These are phyloP conservation scores for Pandemis cinnamomeana DNA, from an alignment of 2,888 invertebrate species.

Conservation along the genomic window DNA sequence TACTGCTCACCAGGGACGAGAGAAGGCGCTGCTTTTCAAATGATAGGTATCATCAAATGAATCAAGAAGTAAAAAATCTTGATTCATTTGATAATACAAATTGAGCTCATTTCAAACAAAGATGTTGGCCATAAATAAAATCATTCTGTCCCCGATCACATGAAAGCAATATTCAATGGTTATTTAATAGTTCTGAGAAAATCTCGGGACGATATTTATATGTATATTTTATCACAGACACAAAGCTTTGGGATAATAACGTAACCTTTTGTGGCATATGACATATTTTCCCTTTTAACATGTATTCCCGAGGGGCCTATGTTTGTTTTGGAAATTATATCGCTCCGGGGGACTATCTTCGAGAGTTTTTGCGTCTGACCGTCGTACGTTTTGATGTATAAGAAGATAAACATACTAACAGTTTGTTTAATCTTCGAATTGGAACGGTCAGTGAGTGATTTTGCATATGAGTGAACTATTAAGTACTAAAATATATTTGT, in stretches of 20 bases:
- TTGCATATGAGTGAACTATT: too few species aligned
- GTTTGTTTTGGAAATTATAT: constrained; percentile 28
- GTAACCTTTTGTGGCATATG: constrained; percentile 37
- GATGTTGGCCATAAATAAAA: neutral
- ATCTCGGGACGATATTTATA: constrained; percentile 30
- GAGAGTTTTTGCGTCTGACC: neutral
- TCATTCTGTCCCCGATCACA: neutral
- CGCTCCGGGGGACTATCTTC: constrained; percentile 1
- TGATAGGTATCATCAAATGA: too few species aligned
- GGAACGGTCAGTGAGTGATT: neutral
- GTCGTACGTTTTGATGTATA: neutral
- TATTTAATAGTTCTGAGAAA: constrained; percentile 34
- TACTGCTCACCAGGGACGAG: too few species aligned
- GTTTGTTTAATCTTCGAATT: neutral
- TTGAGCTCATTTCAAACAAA: constrained; percentile 2
- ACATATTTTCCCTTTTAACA: constrained; percentile 40
- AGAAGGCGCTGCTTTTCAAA: too few species aligned
- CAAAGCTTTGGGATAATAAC: constrained; percentile 36
- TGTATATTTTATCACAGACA: constrained; percentile 33
- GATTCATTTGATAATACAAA: neutral
- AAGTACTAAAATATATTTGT: too few species aligned
- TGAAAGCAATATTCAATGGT: constrained; percentile 27
- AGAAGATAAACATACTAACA: constrained; percentile 2
- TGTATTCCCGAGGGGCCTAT: constrained; percentile 12
- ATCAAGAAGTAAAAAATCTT: too few species aligned